phyloP scores from a whole-genome alignment of 2,888 invertebrate species.

The Chrysotoxum bicinctum region DNA sequence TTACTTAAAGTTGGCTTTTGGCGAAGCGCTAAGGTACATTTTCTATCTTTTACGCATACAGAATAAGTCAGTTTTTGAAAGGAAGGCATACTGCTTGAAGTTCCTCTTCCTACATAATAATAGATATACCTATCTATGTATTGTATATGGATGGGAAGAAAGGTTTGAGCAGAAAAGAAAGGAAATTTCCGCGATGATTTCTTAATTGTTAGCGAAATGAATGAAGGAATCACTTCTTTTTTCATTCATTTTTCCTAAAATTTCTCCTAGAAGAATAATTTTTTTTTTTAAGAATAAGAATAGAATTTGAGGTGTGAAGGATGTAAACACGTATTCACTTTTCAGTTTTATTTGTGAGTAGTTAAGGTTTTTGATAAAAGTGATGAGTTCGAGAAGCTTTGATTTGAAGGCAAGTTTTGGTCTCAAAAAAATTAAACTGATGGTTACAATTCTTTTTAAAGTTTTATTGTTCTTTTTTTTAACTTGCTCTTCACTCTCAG shows the following conservation, averaged over 20 bases:
- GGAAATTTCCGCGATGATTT: constrained; percentile 65
- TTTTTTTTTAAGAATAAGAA: background rate
- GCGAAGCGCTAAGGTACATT: constrained; percentile 11
- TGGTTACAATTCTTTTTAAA: no score
- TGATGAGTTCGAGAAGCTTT: background rate
- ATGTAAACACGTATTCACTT: constrained; percentile 20
- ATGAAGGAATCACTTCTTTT: constrained; percentile 50
- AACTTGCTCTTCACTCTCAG: no score
- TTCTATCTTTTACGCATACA: constrained; percentile 49
- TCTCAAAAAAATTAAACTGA: no score
- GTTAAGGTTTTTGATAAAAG: background rate
- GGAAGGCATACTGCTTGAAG: background rate
- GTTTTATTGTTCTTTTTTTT: no score
- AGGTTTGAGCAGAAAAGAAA: background rate
- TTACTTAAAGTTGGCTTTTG: constrained; percentile 10
- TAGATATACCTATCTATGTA: background rate
- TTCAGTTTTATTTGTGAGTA: background rate
- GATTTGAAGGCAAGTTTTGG: no score
- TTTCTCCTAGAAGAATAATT: background rate
- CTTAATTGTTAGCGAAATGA: constrained; percentile 68
- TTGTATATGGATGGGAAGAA: background rate
- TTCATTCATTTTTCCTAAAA: background rate
- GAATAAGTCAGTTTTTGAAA: constrained; percentile 37
- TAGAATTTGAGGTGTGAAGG: constrained; percentile 3
- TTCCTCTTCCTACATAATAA: background rate